Conservation (phyloP, 92 coral and sea anemone species). For the Bergia sp. region DNA sequence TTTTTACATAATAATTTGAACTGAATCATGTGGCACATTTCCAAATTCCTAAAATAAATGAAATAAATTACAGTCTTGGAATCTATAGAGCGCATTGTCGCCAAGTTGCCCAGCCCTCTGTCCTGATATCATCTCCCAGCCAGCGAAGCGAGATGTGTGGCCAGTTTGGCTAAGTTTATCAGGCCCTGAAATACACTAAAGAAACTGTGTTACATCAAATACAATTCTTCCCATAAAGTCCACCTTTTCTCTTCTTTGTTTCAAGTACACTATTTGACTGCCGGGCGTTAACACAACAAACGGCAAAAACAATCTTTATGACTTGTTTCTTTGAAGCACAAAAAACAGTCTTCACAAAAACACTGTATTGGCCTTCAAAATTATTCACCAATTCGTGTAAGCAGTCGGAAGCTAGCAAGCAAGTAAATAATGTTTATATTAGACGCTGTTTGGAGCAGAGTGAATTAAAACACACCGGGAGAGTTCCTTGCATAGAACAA, state of each 20-base stretch:
- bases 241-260: not conserved
- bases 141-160: not conserved
- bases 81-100: not conserved
- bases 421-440: not conserved
- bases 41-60: not conserved
- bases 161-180: not conserved
- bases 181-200: not conserved
- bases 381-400: not conserved
- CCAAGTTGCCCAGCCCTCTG: not conserved
- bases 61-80: not conserved
- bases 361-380: not conserved
- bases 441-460: not conserved
- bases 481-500: not conserved
- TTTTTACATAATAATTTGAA: not conserved
- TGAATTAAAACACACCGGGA: constrained; percentile 28
- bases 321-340: not conserved
- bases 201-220: not conserved
- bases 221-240: not conserved
- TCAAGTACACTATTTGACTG: not conserved
- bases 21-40: constrained; percentile 21
- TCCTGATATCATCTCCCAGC: not conserved
- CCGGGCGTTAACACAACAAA: not conserved
- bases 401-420: not conserved
- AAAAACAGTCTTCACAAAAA: not conserved
- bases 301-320: not conserved